Base-by-base conservation (phyloP, 2,113 vertebrate genomes). In the Uria lomvia region DNA sequence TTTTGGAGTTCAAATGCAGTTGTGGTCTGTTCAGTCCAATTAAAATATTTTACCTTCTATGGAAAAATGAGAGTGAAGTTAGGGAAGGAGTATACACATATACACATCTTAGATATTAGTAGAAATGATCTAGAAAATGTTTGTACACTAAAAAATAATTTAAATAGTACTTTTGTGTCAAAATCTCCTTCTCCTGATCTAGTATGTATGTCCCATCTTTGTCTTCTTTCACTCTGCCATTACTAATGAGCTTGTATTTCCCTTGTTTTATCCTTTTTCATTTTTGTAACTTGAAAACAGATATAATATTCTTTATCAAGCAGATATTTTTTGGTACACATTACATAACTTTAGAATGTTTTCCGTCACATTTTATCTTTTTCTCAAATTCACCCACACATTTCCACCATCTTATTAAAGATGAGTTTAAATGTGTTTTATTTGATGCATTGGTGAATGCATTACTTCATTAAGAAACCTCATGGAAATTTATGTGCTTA, bases 401-500 rank as follows among this genome's bases (percentile, higher is more conserved):
- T 89, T 95, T 85, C 49, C 47, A 75, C 16, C 19, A 40, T 45
- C 43, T 91, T 92, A 92, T 81, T 94, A 90, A 96, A 95, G 56
- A 93, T 55, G 50, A 89, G 90, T 92, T 96, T 74, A 96, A 91
- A 95, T 67, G 56, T 38, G 23, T 53, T 96, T 94, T 71, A 86
- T 96, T 92, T 92, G 89, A 81, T 95, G 82, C 63, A 94, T 72
- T 88, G 93, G 42, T 92, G 67, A 89, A 96, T 81, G n/a, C 56
- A 89, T 78, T 96, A 96, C 88, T 96, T 91, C 14, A 3, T 95
- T 75, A 78, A 40, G 91, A 96, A 96, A 92, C 91, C 83, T 97
- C 97, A 97, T 98, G 95, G 96, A 98, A 98, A 97, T 97, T 97
- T 93, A 94, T 97, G 91, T 86, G 85, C 93, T 97, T 97, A 96